phyloP scores from a whole-genome alignment of 2,797 vertebrate genomes.

The Cetoscarus ocellatus region DNA sequence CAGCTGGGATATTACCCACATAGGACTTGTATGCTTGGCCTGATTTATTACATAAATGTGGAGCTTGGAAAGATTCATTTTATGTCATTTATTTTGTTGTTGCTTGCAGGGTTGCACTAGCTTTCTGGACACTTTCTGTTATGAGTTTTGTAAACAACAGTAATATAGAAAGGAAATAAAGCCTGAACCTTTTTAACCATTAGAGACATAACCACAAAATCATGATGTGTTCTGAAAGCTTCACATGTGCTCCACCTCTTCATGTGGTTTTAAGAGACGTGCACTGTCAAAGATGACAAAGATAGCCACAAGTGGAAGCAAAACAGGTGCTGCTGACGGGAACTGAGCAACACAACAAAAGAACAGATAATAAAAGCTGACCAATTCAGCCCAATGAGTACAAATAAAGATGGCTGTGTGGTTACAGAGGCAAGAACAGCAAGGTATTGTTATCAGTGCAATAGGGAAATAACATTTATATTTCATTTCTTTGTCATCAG shows the following conservation, averaged over 20 bases:
- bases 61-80: constrained; percentile 57
- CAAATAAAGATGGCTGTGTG: constrained; percentile 5
- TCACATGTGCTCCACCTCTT: not conserved
- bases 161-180: constrained; percentile 32
- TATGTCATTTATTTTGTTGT: constrained; percentile 36
- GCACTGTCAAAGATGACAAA: constrained; percentile 5
- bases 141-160: not conserved
- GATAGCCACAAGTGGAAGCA: constrained; percentile 20
- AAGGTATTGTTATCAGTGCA: not conserved
- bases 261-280: constrained; percentile 10
- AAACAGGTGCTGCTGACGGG: constrained; percentile 40
- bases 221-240: constrained; percentile 3
- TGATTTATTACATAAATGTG: constrained; percentile 67
- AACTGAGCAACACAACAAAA: not conserved
- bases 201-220: constrained; percentile 9
- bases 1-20: constrained; percentile 70
- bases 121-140: constrained; percentile 32
- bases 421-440: not conserved
- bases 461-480: too few relatives aligned
- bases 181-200: not conserved
- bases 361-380: constrained; percentile 2
- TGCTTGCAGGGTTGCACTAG: constrained; percentile 8
- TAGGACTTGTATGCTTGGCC: constrained; percentile 46
- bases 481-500: too few relatives aligned
- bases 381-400: not conserved